Base-by-base conservation (phyloP, 2,888 invertebrate genomes). In the Caenorhabditis uteleia region DNA sequence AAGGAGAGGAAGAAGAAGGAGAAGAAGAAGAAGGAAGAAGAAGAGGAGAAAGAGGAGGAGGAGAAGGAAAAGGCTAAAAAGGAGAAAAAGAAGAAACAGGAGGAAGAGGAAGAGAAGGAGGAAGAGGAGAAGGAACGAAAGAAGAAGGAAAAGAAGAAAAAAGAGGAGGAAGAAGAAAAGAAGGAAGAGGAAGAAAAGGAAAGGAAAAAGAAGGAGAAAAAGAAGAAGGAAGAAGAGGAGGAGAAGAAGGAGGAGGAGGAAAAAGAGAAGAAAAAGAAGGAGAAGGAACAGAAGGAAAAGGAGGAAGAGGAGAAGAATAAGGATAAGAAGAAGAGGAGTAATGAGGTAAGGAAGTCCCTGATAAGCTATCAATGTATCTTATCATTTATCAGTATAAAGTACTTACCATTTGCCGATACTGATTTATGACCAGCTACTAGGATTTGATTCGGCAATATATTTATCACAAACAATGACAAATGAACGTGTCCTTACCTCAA, bases 131-230 rank as follows among this genome's bases (percentile, higher is more conserved):
- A 34, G 16, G 29, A 8, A 29, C 29, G n/a, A n/a, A 34, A 34
- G n/a, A 57, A 33, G 39, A 44, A 29, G 25, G 56, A 43, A 44
- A 25, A 26, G 23, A 29, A 49, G 44, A 23, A 50, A 50, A 27
- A 53, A 42, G 43, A 46, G 54, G 48, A 47, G 53, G 48, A 47
- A 50, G 48, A 39, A 18, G 38, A 43, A 16, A 36, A 51, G 20
- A 26, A 33, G 18, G 29, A 26, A 12, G 27, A 26, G 36, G 14
- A 25, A 23, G 43, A 18, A 14, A 25, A 26, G 20, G n/a, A n/a
- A 8, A 4, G 27, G n/a, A 20, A 46, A 44, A 49, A 26, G 43
- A 21, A 38, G 33, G 21, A 33, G 18, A 34, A 34, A n/a, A n/a
- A 34, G 5, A n/a, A 34, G 16, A n/a, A 34, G 34, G 34, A 34